Evolutionary conservation across 1,140 invertebrate species (phyloP), one percentile per base, ranked within the genome.

Genomic region (Cydia fagiglandana): DNA sequence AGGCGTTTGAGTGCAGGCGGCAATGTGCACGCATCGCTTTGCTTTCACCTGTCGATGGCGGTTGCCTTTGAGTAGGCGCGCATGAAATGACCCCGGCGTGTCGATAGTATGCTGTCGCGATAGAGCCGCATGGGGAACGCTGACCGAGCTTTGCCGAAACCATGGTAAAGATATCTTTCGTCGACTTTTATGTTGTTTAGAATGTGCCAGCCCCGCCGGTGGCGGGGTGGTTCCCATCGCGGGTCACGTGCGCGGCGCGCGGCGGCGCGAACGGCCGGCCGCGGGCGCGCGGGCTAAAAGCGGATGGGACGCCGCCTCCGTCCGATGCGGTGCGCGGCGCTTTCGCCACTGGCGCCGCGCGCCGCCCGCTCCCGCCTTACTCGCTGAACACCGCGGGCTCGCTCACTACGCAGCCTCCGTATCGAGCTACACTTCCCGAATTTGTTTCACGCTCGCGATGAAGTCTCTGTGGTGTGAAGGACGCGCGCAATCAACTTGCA

Each of bases 21-120:
- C 30, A 64, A n/a, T 24, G 74, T n/a, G 10, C 20, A 28, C 34
- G 61, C 73, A 45, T 77, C 78, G 70, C 77, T 73, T 80, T 76
- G 82, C 76, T 77, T 90, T 81, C 88, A 92, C 91, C 91, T 92
- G 91, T 78, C 87, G 86, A 79, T 86, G 88, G 66, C 87, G 87
- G 83, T 78, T 85, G 81, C 83, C 83, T 77, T 90, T 91, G 77
- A 96, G 93, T 75, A 95, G 93, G 80, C 95, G 93, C 76, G 95
- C 95, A 83, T 96, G 96, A 93, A 97, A 97, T 56, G 96, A 96
- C 85, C 96, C 94, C 80, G 97, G 97, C 77, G 97, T 97, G 93
- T 98, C 97, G 93, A 98, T 97, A 90, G 97, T 98, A 86, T 97
- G 96, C 89, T 98, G 97, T 24, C 97, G 94, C 50, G 96, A 95